Base-by-base conservation (phyloP, 2,888 invertebrate species). In the Caenorhabditis sp. region DNA sequence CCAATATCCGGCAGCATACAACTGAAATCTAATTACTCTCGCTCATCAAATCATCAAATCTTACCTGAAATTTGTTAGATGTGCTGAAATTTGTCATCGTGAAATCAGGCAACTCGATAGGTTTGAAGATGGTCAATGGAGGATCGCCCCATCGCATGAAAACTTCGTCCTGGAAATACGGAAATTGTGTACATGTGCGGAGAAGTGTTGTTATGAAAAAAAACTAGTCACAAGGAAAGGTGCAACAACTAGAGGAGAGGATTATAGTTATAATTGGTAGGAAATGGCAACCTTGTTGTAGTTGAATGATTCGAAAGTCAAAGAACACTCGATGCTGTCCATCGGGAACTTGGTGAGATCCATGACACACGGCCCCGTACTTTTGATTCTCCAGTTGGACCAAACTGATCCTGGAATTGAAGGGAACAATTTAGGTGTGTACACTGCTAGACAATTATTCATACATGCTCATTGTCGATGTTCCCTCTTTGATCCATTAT, bases 261-360 rank as follows among this genome's bases (percentile, higher is more conserved):
- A 19, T n/a, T 44, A 59, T 47, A 19, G 61, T 49, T 61, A 51
- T 73, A 73, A 73, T 73, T 79, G 63, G 51, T 14, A 61, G 49
- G 35, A 64, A 64, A 63, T 75, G 66, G 72, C n/a, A 80, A 87
- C 82, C 82, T 86, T 84, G 82, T 89, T 92, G 84, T 92, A 92
- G 83, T 92, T 92, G 88, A 89, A 92, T 51, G 89, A 89, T 74
- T 91, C 92, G 63, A 92, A 91, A 8, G 91, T 92, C 63, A 92
- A 85, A 24, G 82, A 75, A 81, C 91, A 91, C 28, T 86, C 79
- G 44, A 92, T 91, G 19, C 81, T 82, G 75, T 91, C 91, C 90
- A 92, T 90, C 3, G 91, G 91, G 64, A 92, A 92, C 77, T 89
- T 87, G 19, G 84, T 84, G 7, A 92, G 80, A 84, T 92, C 90